A percentile compares a stretch with the other conserved stretches of the same genome.
These are phyloP conservation scores for Champsocephalus esox DNA, from an alignment of 2,797 vertebrate species.

Conservation along the genomic window DNA sequence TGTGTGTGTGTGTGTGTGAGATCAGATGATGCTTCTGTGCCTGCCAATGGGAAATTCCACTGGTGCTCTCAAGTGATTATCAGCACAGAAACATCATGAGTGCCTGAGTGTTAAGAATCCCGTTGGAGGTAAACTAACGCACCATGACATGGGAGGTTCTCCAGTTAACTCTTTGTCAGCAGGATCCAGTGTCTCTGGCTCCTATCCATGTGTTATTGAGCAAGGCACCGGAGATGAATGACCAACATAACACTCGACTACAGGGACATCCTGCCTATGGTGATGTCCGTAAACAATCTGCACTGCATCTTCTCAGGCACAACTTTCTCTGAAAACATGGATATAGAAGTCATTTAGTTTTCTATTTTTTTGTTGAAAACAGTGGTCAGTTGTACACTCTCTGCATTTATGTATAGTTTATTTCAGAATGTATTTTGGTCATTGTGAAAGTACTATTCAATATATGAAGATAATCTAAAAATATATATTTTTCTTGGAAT, in stretches of 20 bases:
- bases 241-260: neutral
- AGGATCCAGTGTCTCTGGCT: conserved; percentile 1
- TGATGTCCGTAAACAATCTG: neutral
- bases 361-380: no score
- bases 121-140: conserved; percentile 21
- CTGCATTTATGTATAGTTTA: no score
- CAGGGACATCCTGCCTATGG: neutral
- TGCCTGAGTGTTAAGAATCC: conserved; percentile 15
- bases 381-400: no score
- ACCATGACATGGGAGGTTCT: conserved; percentile 12
- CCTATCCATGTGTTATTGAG: neutral
- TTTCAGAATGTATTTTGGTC: no score
- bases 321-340: no score
- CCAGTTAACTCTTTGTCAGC: conserved; percentile 13
- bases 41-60: conserved; percentile 60
- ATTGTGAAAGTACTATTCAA: no score
- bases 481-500: no score
- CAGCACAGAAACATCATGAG: conserved; percentile 26
- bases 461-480: no score
- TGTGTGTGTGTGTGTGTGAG: neutral
- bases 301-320: neutral
- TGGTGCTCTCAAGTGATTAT: conserved; percentile 39
- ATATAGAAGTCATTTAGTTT: no score
- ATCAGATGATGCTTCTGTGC: conserved; percentile 48
- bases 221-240: conserved; percentile 9